Conservation (phyloP, 2,888 invertebrate genomes). For the Carcina quercana region DNA sequence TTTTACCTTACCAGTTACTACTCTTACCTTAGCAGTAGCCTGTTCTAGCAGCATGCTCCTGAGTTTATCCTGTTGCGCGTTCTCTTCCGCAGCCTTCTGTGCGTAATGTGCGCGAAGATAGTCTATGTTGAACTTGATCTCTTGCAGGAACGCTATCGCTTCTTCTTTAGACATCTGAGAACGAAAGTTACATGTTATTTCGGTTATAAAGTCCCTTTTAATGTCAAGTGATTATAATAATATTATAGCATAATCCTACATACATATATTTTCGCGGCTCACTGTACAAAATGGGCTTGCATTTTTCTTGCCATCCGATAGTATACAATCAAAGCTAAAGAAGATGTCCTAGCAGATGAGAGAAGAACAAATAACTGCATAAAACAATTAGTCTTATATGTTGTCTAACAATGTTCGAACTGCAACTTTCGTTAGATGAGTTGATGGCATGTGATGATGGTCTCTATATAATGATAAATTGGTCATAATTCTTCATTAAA, state of each 20-base stretch:
- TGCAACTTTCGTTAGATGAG: no score
- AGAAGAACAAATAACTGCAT: no score
- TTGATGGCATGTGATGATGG: no score
- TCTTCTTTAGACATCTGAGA: conserved; percentile 82
- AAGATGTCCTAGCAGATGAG: no score
- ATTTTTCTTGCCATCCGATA: no score
- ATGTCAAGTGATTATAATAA: neutral
- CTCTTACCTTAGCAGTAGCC: conserved; percentile 28
- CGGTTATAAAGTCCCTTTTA: neutral
- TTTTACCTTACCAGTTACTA: no score
- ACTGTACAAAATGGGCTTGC: no score
- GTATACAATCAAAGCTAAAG: no score
- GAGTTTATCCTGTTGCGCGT: conserved; percentile 56
- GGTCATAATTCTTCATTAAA: no score
- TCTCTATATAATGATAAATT: no score
- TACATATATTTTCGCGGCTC: neutral
- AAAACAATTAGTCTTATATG: no score
- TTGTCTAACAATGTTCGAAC: no score
- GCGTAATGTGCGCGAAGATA: conserved; percentile 79
- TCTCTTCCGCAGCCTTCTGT: conserved; percentile 61
- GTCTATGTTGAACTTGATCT: conserved; percentile 83
- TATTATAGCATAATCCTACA: neutral
- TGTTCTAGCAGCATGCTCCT: conserved; percentile 56
- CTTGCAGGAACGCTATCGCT: conserved; percentile 82
- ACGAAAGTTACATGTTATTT: neutral